Base-by-base conservation (phyloP, 1,140 invertebrate genomes). In the Dendrolimus kikuchii region DNA sequence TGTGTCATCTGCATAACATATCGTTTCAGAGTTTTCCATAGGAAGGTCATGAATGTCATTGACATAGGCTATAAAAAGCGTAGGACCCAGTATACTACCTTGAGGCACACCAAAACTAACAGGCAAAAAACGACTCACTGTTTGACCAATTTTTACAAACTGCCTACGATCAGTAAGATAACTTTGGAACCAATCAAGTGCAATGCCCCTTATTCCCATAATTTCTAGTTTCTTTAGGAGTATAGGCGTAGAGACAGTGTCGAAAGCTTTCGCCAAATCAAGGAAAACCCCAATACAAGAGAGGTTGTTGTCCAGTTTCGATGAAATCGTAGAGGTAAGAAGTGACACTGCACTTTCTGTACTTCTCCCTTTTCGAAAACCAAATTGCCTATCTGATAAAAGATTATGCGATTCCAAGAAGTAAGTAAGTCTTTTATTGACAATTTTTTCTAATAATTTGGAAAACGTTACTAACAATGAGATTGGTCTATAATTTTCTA, bases 371-470 rank as follows among this genome's bases (percentile, higher is more conserved):
- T 46, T 42, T 38, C 53, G 49, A 55, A 77, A 77, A 36, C 64
- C 70, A 55, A 57, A 71, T 59, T 72, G 66, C 39, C 49, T 64
- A 7, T 48, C 7, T 6, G 60, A 55, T 46, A 72, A 43, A 6
- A 72, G 23, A 45, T 67, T 56, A 5, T 64, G 51, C 4, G 46
- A 5, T 51, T 59, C 51, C 7, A 71, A 42, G 52, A 61, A 73
- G 38, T 54, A 57, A 7, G 39, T 50, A 2, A 74, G 39, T 3
- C 58, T 42, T 6, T 51, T 67, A 42, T 66, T 70, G 5, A 76
- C 51, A 39, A 70, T 6, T 49, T 68, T 71, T 61, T 80, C 69
- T 5, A 75, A 51, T 38, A 77, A 39, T 65, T 78, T 80, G 10
- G 66, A 64, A 36, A 76, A 51, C 8, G 59, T 46, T 2, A 59